Percentiles rank a stretch among this genome's conserved stretches.
phyloP scores from a whole-genome alignment of 2,113 vertebrate species.

The Passer montanus region DNA sequence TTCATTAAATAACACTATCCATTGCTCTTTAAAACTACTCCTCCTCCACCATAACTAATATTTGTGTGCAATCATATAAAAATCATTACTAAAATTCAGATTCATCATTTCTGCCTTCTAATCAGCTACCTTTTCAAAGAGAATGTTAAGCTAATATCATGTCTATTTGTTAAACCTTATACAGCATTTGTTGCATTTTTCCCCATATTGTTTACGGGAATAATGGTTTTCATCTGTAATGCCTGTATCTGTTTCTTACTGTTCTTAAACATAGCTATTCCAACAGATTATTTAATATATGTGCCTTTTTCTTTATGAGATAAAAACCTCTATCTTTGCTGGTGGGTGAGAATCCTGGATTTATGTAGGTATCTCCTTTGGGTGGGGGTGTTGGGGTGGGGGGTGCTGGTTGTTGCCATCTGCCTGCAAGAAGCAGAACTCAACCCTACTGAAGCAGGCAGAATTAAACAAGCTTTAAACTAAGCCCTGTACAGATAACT shows the following conservation, averaged over 20 bases:
- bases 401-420: neutral
- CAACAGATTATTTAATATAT: neutral
- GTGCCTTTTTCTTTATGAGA: neutral
- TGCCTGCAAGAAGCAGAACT: neutral
- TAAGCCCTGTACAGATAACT: neutral
- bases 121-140: neutral
- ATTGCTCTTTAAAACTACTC: neutral
- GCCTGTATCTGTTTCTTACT: neutral
- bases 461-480: neutral
- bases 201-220: neutral
- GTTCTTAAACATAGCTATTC: neutral
- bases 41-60: neutral
- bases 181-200: neutral
- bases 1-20: neutral
- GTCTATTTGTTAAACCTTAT: neutral
- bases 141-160: neutral
- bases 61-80: neutral
- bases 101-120: neutral
- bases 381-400: neutral
- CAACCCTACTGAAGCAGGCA: rapidly evolving
- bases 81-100: neutral
- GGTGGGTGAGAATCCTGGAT: neutral
- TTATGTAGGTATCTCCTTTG: rapidly evolving
- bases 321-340: neutral
- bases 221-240: neutral